Evolutionary conservation across 2,797 vertebrate species (phyloP).

Genomic region (Gephyroberyx darwinii): DNA sequence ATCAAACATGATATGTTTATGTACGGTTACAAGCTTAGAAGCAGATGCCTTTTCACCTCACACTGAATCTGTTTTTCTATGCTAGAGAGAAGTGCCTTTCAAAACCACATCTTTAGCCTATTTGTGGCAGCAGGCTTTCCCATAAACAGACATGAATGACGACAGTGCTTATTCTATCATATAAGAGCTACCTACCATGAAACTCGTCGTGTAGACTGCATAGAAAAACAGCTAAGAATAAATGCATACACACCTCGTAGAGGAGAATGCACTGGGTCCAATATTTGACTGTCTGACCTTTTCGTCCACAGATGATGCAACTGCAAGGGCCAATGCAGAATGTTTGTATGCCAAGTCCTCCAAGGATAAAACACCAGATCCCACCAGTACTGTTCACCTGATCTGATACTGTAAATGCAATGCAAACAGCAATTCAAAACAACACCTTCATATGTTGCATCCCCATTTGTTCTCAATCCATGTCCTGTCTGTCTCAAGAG

Average conservation of each 20-base stretch:
- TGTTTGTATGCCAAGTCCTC: neutral
- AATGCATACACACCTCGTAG: accelerated
- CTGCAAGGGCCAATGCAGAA: neutral
- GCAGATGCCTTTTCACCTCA: neutral
- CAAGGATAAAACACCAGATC: neutral
- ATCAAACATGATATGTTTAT: neutral
- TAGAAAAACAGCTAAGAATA: neutral
- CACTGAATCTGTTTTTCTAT: neutral
- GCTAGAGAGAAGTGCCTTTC: neutral
- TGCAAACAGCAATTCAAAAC: neutral
- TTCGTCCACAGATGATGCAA: constrained; percentile 35
- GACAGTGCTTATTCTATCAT: neutral
- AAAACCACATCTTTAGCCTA: constrained; percentile 26
- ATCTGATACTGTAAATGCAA: neutral
- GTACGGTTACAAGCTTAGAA: neutral
- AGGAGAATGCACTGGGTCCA: accelerated
- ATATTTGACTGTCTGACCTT: constrained; percentile 13
- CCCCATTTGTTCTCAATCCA: too few relatives aligned
- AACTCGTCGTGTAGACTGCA: neutral
- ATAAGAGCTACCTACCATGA: neutral
- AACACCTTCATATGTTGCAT: neutral
- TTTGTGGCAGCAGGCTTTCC: constrained; percentile 3
- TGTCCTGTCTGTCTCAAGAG: neutral
- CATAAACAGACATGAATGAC: neutral
- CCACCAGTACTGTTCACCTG: neutral